phyloP scores from a whole-genome alignment of 2,888 invertebrate genomes.

The Lomographa bimaculata region DNA sequence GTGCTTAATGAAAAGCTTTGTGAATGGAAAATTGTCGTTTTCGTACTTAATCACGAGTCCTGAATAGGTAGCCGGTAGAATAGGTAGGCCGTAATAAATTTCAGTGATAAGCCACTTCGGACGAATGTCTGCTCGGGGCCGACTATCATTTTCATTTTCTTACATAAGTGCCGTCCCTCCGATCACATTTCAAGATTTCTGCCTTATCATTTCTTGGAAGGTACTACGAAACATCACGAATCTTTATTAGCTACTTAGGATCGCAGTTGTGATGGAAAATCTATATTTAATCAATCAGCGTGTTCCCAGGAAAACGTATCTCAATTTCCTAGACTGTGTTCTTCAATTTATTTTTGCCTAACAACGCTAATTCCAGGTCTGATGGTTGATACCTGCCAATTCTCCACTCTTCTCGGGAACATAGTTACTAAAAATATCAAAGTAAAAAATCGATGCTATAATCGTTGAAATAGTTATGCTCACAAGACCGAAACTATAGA shows the following conservation, averaged over 20 bases:
- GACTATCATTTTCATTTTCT: slow-evolving; percentile 28
- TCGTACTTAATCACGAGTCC: slow-evolving; percentile 35
- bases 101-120: slow-evolving; percentile 40
- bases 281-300: too few species aligned
- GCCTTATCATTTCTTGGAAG: slow-evolving; percentile 11
- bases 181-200: slow-evolving; percentile 11
- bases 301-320: too few species aligned
- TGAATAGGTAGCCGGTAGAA: slow-evolving; percentile 30
- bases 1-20: slow-evolving; percentile 8
- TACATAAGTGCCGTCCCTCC: slow-evolving; percentile 33
- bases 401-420: too few species aligned
- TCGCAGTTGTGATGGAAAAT: too few species aligned
- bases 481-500: too few species aligned
- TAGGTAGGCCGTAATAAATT: slow-evolving; percentile 41
- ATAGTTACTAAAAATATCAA: too few species aligned
- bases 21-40: slow-evolving; percentile 29
- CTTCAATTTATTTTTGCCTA: too few species aligned
- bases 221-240: neutral
- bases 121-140: slow-evolving; percentile 25
- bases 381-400: too few species aligned
- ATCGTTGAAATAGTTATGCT: too few species aligned
- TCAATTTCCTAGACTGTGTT: too few species aligned
- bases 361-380: too few species aligned
- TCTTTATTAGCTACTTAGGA: slow-evolving; percentile 1
- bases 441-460: too few species aligned